Evolutionary conservation across 1,140 invertebrate genomes (phyloP).

Genomic region (Drosophila sturtevanti): DNA sequence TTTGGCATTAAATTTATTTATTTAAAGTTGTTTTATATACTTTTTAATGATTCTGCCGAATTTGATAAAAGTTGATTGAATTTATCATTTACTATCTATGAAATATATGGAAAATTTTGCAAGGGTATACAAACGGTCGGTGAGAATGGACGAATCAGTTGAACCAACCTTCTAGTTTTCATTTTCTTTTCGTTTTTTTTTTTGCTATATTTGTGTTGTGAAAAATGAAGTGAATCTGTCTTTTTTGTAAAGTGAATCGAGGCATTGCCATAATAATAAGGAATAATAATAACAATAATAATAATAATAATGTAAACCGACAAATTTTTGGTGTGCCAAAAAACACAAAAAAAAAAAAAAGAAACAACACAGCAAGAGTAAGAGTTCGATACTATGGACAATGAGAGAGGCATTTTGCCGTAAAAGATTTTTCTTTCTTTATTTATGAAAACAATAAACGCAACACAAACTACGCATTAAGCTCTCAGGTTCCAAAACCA

Average conservation of each 20-base stretch:
- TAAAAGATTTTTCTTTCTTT: conserved; percentile 40
- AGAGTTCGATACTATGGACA: neutral
- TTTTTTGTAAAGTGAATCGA: conserved; percentile 63
- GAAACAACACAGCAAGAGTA: conserved; percentile 21
- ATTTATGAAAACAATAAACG: conserved; percentile 81
- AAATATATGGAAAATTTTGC: no score
- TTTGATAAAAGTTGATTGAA: no score
- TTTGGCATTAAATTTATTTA: no score
- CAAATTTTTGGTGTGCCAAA: conserved; percentile 57
- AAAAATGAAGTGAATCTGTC: conserved; percentile 79
- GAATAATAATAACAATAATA: conserved; percentile 57
- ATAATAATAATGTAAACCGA: conserved; percentile 75
- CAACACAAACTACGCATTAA: conserved; percentile 76
- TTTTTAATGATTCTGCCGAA: no score
- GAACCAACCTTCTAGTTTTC: neutral
- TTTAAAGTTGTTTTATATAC: no score
- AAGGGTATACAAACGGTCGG: no score
- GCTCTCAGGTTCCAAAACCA: conserved; percentile 8
- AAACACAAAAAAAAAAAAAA: no score
- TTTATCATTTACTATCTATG: no score
- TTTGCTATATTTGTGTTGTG: conserved; percentile 40
- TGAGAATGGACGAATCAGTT: no score
- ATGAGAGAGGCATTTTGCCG: neutral
- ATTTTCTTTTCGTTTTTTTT: conserved; percentile 41
- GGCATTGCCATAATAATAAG: conserved; percentile 36